A percentile compares a stretch with the other conserved stretches of the same genome.
These are phyloP conservation scores for Saturnia japonica DNA, from an alignment of 2,888 invertebrate species.

Conservation along the genomic window DNA sequence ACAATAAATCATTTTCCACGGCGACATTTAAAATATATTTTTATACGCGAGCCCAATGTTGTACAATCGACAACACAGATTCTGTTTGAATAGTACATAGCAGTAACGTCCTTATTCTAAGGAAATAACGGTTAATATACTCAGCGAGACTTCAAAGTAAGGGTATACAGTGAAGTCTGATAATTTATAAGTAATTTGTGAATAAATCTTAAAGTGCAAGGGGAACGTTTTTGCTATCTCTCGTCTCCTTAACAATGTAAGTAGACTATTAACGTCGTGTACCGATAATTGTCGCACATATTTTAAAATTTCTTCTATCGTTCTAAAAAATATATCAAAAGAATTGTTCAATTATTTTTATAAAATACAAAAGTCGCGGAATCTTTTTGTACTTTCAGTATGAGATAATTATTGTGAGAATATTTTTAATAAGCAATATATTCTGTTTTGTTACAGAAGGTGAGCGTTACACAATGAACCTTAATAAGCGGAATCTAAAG, in stretches of 20 bases:
- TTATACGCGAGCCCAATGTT: conserved; percentile 77
- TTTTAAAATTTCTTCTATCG: conserved; percentile 69
- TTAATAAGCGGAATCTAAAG: conserved; percentile 31
- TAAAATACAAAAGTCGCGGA: conserved; percentile 39
- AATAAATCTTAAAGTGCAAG: conserved; percentile 73
- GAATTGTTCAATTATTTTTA: conserved; percentile 50
- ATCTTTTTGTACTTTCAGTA: conserved; percentile 40
- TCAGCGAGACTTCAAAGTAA: conserved; percentile 11
- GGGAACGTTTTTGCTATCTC: conserved; percentile 70
- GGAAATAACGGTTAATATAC: conserved; percentile 24
- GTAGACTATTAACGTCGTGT: conserved; percentile 79
- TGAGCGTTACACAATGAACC: conserved; percentile 53
- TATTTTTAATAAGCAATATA: conserved; percentile 49
- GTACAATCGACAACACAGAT: conserved; percentile 37
- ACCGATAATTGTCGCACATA: conserved; percentile 82
- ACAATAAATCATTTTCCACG: conserved; percentile 74
- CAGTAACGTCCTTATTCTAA: conserved; percentile 30
- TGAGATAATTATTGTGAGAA: conserved; percentile 47
- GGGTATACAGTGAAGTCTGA: conserved; percentile 35
- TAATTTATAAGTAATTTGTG: conserved; percentile 81
- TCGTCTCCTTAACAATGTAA: conserved; percentile 66
- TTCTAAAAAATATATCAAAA: conserved; percentile 46
- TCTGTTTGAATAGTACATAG: conserved; percentile 26
- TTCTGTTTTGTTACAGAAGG: conserved; percentile 76
- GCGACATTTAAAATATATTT: conserved; percentile 81